Conservation (phyloP, 2,888 invertebrate species). For the Conops quadrifasciatus region DNA sequence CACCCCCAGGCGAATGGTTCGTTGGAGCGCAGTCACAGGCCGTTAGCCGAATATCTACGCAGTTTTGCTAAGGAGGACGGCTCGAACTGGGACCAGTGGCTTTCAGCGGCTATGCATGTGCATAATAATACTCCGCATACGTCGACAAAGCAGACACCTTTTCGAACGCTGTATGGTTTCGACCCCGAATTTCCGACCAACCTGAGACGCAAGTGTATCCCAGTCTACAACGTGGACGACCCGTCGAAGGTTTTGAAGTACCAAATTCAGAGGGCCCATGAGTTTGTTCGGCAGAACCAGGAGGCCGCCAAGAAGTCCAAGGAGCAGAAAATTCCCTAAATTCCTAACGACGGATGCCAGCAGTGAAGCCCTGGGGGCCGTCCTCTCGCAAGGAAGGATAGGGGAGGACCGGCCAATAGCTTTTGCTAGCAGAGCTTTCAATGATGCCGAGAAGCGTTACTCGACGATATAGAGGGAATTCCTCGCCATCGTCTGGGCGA, state of each 20-base stretch:
- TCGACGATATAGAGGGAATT: too few relatives aligned
- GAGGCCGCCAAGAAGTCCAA: conserved; percentile 8
- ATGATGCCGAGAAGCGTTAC: too few relatives aligned
- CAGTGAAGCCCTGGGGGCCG: conserved; percentile 26
- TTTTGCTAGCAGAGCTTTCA: conserved; percentile 27
- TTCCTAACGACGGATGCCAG: conserved; percentile 35
- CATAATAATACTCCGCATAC: too few relatives aligned
- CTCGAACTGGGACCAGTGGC: conserved; percentile 38
- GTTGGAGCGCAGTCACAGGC: conserved; percentile 32
- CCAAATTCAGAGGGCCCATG: conserved; percentile 27
- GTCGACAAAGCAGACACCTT: conserved; percentile 33
- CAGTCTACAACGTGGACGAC: conserved; percentile 29
- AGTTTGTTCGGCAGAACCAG: conserved; percentile 17
- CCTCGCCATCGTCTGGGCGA: too few relatives aligned
- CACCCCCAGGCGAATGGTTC: too few relatives aligned
- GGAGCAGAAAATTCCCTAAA: too few relatives aligned
- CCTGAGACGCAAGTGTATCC: background rate
- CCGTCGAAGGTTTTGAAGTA: background rate
- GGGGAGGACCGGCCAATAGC: conserved; percentile 27
- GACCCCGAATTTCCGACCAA: conserved; percentile 21
- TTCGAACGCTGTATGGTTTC: conserved; percentile 34
- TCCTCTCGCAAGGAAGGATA: conserved; percentile 30
- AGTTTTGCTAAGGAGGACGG: conserved; percentile 27
- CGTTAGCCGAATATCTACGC: conserved; percentile 31
- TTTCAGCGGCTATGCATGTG: conserved; percentile 30